phyloP scores from a whole-genome alignment of 2,888 invertebrate genomes.

The Esperia sulphurella region DNA sequence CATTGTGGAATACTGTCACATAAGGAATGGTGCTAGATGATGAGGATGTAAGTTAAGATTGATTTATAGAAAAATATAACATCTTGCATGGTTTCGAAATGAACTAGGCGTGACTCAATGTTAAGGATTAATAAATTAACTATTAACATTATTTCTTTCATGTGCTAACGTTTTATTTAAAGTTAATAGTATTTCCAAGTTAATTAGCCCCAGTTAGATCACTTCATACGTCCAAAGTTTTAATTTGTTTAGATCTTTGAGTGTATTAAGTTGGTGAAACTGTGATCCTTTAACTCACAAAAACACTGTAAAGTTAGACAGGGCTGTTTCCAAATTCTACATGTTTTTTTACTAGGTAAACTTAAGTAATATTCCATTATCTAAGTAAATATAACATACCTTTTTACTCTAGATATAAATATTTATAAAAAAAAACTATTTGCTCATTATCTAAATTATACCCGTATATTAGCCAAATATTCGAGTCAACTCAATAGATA shows the following conservation, averaged over 20 bases:
- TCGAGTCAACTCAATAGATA: constrained; percentile 28
- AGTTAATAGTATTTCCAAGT: not conserved
- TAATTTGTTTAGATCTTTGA: not conserved
- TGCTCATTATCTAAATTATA: constrained; percentile 75
- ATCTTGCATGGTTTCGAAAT: constrained; percentile 11
- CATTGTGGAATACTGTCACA: constrained; percentile 47
- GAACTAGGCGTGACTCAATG: constrained; percentile 9
- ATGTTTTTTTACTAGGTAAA: constrained; percentile 49
- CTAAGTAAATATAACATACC: constrained; percentile 66
- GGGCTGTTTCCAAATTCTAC: constrained; percentile 1
- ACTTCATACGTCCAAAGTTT: not conserved
- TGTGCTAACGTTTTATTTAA: constrained; percentile 4
- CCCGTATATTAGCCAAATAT: constrained; percentile 59
- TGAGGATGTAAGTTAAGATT: constrained; percentile 30
- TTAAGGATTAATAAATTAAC: constrained; percentile 2
- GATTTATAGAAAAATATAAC: constrained; percentile 31
- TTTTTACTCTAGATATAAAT: constrained; percentile 60
- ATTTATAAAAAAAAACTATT: constrained; percentile 61
- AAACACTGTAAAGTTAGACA: not conserved
- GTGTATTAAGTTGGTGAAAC: too few relatives aligned
- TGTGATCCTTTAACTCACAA: not conserved
- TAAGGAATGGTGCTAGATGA: constrained; percentile 65
- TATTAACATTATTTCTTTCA: not conserved
- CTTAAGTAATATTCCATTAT: constrained; percentile 76
- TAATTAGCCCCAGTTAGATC: not conserved